Evolutionary conservation across 30 jellyfish, hydroid and myxozoan genomes (phyloP), one percentile per base, ranked within the genome.

Genomic region (Aurelia coerulea): DNA sequence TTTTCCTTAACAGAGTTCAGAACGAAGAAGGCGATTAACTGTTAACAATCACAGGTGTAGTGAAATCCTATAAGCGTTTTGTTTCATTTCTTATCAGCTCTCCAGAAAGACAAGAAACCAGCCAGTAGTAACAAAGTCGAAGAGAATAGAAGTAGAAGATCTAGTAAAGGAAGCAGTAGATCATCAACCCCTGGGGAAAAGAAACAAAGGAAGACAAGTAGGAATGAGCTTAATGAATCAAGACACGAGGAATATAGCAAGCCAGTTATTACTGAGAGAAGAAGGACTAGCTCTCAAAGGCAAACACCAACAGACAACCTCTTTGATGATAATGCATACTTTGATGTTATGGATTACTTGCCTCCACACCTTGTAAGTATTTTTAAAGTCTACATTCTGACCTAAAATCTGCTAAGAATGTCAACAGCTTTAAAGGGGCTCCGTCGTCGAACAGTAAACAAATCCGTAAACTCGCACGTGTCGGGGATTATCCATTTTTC

Each of bases 331-430:
- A 91, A 90, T 88, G 98, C 90, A 6, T 90, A 85, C 49, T 72
- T 95, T 68, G 92, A 90, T 76, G 92, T 85, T 17, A 88, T 90
- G 85, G 97, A 95, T 54, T 90, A 84, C n/a, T 78, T 81, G 52
- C 99, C 99, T 5, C 91, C 99, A 33, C 96, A 90, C 54, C 63
- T 90, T 79, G 99, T 95, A 68, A 76, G 98, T 90, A 12, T 16
- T 39, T 63, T 5, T 39, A 6, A 39, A 39, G 29, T 23, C 29
- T 23, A 23, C 29, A 23, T 23, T 23, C 29, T 23, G 29, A 23
- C 29, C 29, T 23, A 23, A 23, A 23, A 23, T 23, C 29, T 23
- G 29, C 29, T 23, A 23, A 23, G 29, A 23, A 23, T 23, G 29
- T 23, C 29, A 23, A 23, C 29, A 23, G 29, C 29, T 23, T 23